A percentile compares a stretch with the other conserved stretches of the same genome.
Evolutionary conservation across 1,140 invertebrate species (phyloP).

Genomic region (Heliothis subflexa): DNA sequence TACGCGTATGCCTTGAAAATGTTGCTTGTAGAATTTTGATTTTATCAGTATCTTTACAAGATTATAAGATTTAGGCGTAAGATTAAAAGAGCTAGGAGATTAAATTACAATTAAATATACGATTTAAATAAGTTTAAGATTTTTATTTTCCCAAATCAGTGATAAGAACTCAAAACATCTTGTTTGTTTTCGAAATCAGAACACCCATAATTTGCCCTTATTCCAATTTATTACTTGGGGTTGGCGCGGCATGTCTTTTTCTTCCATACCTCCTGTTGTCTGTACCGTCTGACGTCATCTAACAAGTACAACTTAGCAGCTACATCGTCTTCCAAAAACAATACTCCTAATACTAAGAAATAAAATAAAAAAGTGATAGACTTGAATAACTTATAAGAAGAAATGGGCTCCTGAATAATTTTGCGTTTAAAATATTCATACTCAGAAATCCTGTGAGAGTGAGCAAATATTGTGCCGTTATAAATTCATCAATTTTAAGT

Average conservation of each 20-base stretch:
- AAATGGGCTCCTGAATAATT: neutral
- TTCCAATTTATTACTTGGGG: no score
- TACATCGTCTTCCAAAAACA: neutral
- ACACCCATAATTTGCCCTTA: no score
- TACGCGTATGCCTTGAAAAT: neutral
- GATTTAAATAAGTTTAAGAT: no score
- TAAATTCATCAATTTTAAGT: neutral
- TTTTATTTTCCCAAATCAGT: no score
- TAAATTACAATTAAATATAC: neutral
- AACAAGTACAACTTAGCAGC: neutral
- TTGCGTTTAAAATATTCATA: neutral
- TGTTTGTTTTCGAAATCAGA: no score
- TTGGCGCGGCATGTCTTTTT: no score
- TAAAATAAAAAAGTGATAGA: neutral
- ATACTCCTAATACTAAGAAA: neutral
- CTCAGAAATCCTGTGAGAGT: neutral
- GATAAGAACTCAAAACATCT: no score
- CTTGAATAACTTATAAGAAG: neutral
- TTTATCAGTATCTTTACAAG: neutral
- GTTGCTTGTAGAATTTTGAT: neutral
- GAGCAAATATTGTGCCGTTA: conserved; percentile 1
- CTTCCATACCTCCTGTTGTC: no score
- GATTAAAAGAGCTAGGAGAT: neutral
- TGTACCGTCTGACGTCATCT: neutral
- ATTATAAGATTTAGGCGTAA: neutral